phyloP scores from a whole-genome alignment of 2,888 invertebrate species.

The Pedicia rivosa region DNA sequence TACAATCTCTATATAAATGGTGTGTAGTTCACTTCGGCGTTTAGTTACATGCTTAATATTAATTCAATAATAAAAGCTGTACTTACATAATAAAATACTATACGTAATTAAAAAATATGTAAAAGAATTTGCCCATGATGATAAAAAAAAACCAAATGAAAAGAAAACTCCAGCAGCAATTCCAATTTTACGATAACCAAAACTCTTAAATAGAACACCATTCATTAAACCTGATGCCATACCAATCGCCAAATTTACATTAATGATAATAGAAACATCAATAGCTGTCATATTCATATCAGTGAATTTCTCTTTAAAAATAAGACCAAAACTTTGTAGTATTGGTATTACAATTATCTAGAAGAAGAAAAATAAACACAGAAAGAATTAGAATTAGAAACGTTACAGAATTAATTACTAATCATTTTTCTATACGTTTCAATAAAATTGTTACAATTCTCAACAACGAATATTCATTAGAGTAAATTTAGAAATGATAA shows the following conservation, averaged over 20 bases:
- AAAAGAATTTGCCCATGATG: slow-evolving; percentile 39
- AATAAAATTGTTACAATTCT: no score
- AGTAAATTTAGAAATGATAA: no score
- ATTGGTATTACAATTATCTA: slow-evolving; percentile 36
- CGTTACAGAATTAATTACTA: no score
- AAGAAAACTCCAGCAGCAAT: slow-evolving; percentile 37
- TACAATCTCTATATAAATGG: no score
- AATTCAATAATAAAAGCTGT: no score
- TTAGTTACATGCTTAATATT: no score
- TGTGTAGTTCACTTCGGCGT: no score
- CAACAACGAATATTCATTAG: no score
- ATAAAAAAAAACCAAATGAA: slow-evolving; percentile 39
- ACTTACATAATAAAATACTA: slow-evolving; percentile 54
- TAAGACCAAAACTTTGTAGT: slow-evolving; percentile 46
- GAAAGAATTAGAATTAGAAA: no score
- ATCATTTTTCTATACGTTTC: no score
- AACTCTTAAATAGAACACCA: slow-evolving; percentile 42
- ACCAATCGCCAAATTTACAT: slow-evolving; percentile 48
- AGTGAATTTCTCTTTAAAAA: slow-evolving; percentile 45
- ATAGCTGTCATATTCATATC: slow-evolving; percentile 40
- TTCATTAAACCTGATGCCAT: slow-evolving; percentile 48
- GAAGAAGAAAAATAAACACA: slow-evolving; percentile 9
- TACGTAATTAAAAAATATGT: slow-evolving; percentile 43
- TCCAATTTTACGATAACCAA: slow-evolving; percentile 49
- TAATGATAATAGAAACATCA: slow-evolving; percentile 44